Base-by-base conservation (phyloP, 2,113 vertebrate species). In the Gymnocephalus cernua region DNA sequence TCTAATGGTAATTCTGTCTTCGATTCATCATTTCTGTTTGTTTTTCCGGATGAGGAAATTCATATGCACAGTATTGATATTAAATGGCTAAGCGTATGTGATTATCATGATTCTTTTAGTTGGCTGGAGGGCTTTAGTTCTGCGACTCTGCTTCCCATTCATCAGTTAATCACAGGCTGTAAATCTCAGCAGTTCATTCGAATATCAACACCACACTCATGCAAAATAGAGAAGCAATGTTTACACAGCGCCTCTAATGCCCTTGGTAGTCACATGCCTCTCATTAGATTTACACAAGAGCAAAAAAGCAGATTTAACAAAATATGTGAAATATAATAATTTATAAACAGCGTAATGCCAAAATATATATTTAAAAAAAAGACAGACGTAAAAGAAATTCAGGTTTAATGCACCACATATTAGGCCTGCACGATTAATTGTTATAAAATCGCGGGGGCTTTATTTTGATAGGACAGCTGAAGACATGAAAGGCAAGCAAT, bases 141-240 rank as follows among this genome's bases (percentile, higher is more conserved):
- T 81, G 87, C 87, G 21, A 54, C 77, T 77, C 44, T 45, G 82
- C 86, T 81, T 72, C 74, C 59, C 84, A 87, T 90, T 93, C 90
- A 92, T 93, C 92, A 92, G 84, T 85, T 91, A 89, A 93, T 90
- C 88, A 88, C 84, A 61, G 80, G 73, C 77, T 83, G 75, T 75
- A 83, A 90, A 86, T 88, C 83, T 79, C 73, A 51, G 71, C 69
- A 48, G 53, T 23, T 88, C 73, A 38, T 73, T 80, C 44, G 51
- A 80, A 83, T 83, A 86, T 76, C 79, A 81, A 63, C 71, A 51
- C 74, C 27, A 54, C 29, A 72, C 65, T 83, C 25, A n/a, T 76
- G 72, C 73, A 81, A 75, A 74, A 81, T 44, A 47, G 41, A 68
- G 71, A 47, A 53, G 80, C 68, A 0, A 6, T 71, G 79, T 79